Conservation (phyloP, 2,888 invertebrate genomes). For the Acanthosepion pharaonis region DNA sequence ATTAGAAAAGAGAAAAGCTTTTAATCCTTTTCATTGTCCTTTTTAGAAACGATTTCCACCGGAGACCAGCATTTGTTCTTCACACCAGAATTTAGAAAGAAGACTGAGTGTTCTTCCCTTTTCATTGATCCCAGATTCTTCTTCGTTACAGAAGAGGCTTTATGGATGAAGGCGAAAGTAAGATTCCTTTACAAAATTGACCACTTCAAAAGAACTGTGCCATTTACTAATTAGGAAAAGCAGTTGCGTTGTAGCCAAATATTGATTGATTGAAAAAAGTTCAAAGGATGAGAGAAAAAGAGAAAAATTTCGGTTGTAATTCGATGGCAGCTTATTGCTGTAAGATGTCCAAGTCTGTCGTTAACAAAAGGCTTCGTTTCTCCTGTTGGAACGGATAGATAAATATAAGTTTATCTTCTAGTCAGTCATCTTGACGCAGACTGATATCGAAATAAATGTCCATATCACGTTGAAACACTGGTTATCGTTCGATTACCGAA, state of each 20-base stretch:
- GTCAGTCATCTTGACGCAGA: too few relatives aligned
- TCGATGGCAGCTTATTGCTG: too few relatives aligned
- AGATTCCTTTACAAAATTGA: slow-evolving; percentile 11
- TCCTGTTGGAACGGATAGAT: too few relatives aligned
- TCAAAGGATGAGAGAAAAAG: not conserved
- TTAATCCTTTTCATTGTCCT: not conserved
- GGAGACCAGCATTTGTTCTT: not conserved
- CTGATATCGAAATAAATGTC: too few relatives aligned
- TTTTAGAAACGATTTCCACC: not conserved
- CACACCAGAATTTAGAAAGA: not conserved
- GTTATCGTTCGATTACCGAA: too few relatives aligned
- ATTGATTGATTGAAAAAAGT: not conserved
- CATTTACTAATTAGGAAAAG: not conserved
- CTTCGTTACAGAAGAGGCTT: not conserved
- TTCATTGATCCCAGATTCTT: not conserved
- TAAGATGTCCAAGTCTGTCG: too few relatives aligned
- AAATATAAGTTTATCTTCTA: too few relatives aligned
- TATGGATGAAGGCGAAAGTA: not conserved
- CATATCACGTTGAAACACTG: too few relatives aligned
- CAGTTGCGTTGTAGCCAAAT: not conserved
- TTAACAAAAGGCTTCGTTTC: too few relatives aligned
- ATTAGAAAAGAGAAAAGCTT: not conserved
- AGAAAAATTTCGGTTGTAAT: too few relatives aligned
- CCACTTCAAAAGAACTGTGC: not conserved
- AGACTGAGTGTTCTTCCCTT: not conserved